Evolutionary conservation across 37 sponge, comb jelly and placozoan genomes (phyloP), one percentile per base, ranked within the genome.

Genomic region (Petrosia ficiformis): DNA sequence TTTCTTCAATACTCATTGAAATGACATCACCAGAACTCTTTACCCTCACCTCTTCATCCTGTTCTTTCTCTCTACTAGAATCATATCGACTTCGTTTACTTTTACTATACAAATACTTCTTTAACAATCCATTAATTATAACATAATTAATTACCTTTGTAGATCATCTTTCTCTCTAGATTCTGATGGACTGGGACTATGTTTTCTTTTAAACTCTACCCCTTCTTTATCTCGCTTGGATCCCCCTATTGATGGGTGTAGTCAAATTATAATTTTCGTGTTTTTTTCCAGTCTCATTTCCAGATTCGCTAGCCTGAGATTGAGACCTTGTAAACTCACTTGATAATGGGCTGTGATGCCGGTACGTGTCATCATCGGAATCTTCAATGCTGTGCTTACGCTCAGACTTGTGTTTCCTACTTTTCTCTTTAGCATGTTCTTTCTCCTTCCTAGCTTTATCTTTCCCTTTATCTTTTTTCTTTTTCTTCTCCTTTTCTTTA

Each of bases 1-100:
- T 91, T 65, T 91, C 87, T 24, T 91, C 92, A 64, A 91, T 83
- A 59, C 84, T 91, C 35, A 91, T 75, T 16, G 91, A 82, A 39
- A 72, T 37, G 8, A 54, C 79, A n/a, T 43, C 66, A 31, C 66
- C 69, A 6, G 69, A 10, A 48, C 26, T 61, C 63, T 61, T n/a
- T n/a, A 29, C 22, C 63, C 11, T 5, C 63, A 61, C 63, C 63
- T 61, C 63, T 5, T 61, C 28, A 5, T 61, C 63, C 28, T 11
- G 5, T 29, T 61, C 63, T 61, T n/a, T 61, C 26, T 61, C n/a
- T 29, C 28, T n/a, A 48, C 54, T 48, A 48, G 10, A 10, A 10
- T 48, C 54, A 10, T 48, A 19, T 10, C 14, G 16, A 10, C 54
- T 48, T 48, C 16, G 14, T 16, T 48, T 48, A 48, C 54, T 48